Conservation (phyloP, 1,140 invertebrate species). For the Drosophila punjabiensis region DNA sequence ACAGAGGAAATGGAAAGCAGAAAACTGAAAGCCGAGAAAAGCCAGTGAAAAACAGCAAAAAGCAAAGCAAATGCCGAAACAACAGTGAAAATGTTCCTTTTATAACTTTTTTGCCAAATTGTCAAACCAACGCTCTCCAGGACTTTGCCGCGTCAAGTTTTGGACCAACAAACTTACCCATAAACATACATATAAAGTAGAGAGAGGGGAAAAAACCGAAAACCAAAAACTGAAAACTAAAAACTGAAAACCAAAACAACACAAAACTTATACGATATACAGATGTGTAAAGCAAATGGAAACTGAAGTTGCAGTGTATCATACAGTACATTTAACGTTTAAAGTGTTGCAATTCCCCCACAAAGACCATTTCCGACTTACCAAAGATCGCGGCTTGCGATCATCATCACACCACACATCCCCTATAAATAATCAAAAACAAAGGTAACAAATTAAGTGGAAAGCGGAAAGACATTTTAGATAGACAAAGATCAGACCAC, state of each 20-base stretch:
- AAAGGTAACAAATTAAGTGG: conserved; percentile 22
- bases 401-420: conserved; percentile 10
- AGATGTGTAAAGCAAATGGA: conserved; percentile 36
- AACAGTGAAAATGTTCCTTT: conserved; percentile 81
- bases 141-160: conserved; percentile 68
- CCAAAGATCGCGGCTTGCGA: conserved; percentile 19
- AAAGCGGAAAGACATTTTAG: conserved; percentile 44
- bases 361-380: conserved; percentile 46
- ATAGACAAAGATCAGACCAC: conserved; percentile 62
- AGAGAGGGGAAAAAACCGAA: conserved; percentile 33
- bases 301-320: conserved; percentile 46
- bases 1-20: conserved; percentile 8
- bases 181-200: conserved; percentile 46
- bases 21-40: conserved; percentile 20
- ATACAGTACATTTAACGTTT: conserved; percentile 60
- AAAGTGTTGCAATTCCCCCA: conserved; percentile 44
- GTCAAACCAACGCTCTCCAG: conserved; percentile 83
- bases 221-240: conserved; percentile 26
- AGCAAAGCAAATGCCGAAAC: conserved; percentile 53
- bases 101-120: conserved; percentile 84
- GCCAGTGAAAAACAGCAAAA: conserved; percentile 36
- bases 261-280: conserved; percentile 58
- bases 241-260: conserved; percentile 37
- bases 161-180: conserved; percentile 68
- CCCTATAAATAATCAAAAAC: conserved; percentile 48